A percentile compares a stretch with the other conserved stretches of the same genome.
phyloP scores from a whole-genome alignment of 2,113 vertebrate species.

The Bambusicola thoracicus region DNA sequence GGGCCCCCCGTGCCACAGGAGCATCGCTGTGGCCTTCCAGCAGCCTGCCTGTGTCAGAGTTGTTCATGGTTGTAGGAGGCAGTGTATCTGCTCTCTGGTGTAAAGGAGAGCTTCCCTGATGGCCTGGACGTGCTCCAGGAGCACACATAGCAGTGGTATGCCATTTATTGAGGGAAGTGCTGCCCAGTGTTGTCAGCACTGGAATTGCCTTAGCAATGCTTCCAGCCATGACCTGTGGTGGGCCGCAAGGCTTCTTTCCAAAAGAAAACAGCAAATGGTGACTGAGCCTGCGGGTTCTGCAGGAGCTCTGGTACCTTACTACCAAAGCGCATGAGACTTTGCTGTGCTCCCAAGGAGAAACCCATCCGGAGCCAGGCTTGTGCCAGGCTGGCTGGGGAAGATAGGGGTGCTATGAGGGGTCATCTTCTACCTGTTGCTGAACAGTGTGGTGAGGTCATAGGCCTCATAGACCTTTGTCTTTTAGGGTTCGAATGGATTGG shows the following conservation, averaged over 20 bases:
- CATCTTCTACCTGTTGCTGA: not conserved
- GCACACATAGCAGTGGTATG: not conserved
- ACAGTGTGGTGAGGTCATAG: not conserved
- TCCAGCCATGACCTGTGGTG: not conserved
- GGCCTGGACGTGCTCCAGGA: not conserved
- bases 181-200: not conserved
- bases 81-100: not conserved
- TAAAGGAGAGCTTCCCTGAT: not conserved
- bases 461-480: too few relatives aligned
- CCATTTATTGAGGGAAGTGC: not conserved
- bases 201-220: not conserved
- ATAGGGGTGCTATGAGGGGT: not conserved
- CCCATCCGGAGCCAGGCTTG: rapidly evolving
- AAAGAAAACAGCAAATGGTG: not conserved
- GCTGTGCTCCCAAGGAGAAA: not conserved
- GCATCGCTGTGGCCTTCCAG: not conserved
- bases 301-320: not conserved
- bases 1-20: not conserved
- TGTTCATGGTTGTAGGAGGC: not conserved
- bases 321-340: not conserved
- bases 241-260: not conserved
- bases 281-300: not conserved
- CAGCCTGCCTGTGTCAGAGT: not conserved
- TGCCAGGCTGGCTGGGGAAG: not conserved
- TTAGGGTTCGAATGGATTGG: not conserved